These are phyloP conservation scores for Danio jaintianensis DNA, from an alignment of 2,797 vertebrate species.

Conservation along the genomic window DNA sequence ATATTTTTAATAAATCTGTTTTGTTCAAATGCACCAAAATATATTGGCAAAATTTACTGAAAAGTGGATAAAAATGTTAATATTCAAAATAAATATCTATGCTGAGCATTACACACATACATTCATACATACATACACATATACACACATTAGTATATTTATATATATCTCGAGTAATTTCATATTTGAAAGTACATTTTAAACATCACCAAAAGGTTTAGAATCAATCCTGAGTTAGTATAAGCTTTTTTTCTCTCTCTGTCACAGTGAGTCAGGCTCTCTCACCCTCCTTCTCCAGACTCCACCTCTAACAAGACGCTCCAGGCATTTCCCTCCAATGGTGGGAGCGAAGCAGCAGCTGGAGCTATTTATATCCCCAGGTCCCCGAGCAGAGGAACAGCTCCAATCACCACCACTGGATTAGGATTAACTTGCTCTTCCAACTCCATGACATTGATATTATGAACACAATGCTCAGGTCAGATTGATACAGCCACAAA, in stretches of 20 bases:
- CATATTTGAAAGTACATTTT: background rate
- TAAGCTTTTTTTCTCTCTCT: slow-evolving; percentile 4
- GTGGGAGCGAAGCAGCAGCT: slow-evolving; percentile 33
- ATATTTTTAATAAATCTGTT: too few species aligned
- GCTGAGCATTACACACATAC: too few species aligned
- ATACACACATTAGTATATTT: too few species aligned
- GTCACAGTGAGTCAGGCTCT: slow-evolving; percentile 4
- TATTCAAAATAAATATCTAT: too few species aligned
- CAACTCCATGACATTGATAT: slow-evolving; percentile 21
- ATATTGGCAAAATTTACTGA: too few species aligned
- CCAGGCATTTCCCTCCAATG: slow-evolving; percentile 35
- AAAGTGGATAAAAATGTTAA: too few species aligned
- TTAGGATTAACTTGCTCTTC: slow-evolving; percentile 41
- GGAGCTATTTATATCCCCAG: slow-evolving; percentile 56
- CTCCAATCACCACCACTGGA: slow-evolving; percentile 24
- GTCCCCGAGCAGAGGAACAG: slow-evolving; percentile 48
- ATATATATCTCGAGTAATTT: background rate
- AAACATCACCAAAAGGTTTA: background rate
- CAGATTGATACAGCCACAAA: background rate
- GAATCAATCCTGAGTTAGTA: background rate
- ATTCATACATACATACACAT: too few species aligned
- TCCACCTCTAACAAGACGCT: slow-evolving; percentile 35
- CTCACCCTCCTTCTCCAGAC: slow-evolving; percentile 17
- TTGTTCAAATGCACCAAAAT: too few species aligned
- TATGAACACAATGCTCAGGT: slow-evolving; percentile 15